A percentile compares a stretch with the other conserved stretches of the same genome.
Conservation (phyloP, 2,113 vertebrate species). For the Echinops telfairi region DNA sequence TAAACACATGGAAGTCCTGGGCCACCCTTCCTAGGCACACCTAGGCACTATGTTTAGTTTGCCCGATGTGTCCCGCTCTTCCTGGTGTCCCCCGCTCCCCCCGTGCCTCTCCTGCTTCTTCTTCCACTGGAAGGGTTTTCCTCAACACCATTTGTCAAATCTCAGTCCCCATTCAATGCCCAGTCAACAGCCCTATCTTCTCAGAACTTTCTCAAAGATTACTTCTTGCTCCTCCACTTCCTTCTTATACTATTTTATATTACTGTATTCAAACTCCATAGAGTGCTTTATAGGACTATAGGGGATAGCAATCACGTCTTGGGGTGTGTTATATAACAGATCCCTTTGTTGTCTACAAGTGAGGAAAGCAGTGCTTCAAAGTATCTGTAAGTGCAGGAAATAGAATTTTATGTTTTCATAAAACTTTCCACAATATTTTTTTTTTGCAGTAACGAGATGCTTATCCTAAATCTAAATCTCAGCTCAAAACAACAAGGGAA, state of each 20-base stretch:
- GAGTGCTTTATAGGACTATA: neutral
- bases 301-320: neutral
- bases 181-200: constrained; percentile 7
- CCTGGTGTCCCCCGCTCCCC: neutral
- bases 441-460: constrained; percentile 1
- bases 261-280: neutral
- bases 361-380: neutral
- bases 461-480: constrained; percentile 25
- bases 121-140: neutral
- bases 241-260: too few species aligned
- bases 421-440: neutral
- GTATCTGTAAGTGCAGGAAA: constrained; percentile 5
- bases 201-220: neutral
- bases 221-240: neutral
- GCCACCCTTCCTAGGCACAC: too few species aligned
- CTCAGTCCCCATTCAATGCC: neutral
- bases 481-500: neutral
- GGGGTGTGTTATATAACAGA: neutral
- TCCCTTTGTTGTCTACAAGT: neutral
- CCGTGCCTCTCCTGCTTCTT: neutral
- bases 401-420: neutral
- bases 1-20: too few species aligned
- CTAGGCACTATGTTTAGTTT: neutral
- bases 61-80: neutral
- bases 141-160: neutral